Evolutionary conservation across 1,140 invertebrate genomes (phyloP).

Genomic region (Brachionus paranguensis): DNA sequence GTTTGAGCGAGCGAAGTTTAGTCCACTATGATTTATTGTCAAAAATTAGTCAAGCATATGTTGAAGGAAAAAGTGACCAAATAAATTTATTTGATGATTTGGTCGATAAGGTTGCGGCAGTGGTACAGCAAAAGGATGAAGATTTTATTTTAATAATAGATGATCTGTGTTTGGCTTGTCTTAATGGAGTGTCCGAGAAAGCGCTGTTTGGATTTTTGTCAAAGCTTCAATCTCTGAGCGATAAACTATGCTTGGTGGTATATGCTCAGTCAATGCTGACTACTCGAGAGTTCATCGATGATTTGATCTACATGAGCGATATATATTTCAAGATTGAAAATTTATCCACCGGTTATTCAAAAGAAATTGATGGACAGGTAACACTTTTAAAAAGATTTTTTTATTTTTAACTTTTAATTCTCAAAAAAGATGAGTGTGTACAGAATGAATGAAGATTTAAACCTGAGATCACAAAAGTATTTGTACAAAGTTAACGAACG

Average conservation of each 20-base stretch:
- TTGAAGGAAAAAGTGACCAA: background rate
- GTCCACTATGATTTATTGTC: background rate
- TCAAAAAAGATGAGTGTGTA: background rate
- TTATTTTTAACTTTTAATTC: too few relatives aligned
- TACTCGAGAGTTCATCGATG: background rate
- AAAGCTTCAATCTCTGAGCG: background rate
- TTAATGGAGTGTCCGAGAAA: background rate
- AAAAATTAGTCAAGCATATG: background rate
- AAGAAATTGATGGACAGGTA: constrained; percentile 36
- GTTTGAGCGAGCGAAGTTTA: background rate
- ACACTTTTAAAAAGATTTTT: background rate
- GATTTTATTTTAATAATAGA: background rate
- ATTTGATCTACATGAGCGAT: constrained; percentile 5
- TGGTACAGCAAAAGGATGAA: background rate
- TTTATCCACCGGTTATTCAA: constrained; percentile 21
- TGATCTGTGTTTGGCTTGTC: background rate
- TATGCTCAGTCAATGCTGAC: background rate
- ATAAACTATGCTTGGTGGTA: background rate
- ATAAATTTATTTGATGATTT: background rate
- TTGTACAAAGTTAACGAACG: constrained; percentile 26
- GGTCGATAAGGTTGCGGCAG: background rate
- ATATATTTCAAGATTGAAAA: background rate
- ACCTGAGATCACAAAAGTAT: background rate
- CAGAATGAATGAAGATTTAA: background rate
- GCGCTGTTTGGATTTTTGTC: background rate